Conservation (phyloP, 2,113 vertebrate species). For the Dromiciops gliroides region DNA sequence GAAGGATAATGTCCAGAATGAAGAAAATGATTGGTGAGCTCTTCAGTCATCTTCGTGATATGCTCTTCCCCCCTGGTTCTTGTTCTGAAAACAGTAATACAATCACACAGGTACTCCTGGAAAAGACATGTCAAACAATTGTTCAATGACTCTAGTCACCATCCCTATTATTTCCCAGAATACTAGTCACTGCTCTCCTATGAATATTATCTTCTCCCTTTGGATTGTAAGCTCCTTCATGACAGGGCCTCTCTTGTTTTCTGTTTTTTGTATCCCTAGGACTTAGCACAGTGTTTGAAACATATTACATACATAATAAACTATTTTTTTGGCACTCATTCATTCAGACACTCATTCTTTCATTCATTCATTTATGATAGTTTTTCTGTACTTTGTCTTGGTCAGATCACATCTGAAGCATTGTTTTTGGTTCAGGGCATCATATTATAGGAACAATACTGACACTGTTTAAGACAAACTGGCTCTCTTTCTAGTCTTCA, state of each 20-base stretch:
- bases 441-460: background rate
- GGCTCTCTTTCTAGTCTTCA: background rate
- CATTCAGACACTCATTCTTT: background rate
- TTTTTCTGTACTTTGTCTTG: background rate
- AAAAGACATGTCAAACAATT: too few species aligned
- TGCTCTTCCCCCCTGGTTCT: too few species aligned
- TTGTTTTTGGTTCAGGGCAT: background rate
- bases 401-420: background rate
- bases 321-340: background rate
- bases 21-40: too few species aligned
- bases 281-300: background rate
- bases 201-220: background rate
- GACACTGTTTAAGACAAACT: background rate
- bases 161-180: too few species aligned
- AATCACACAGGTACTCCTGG: too few species aligned
- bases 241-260: background rate
- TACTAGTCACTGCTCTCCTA: too few species aligned
- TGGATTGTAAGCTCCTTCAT: background rate
- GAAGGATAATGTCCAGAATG: too few species aligned
- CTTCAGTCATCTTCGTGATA: too few species aligned
- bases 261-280: background rate
- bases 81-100: too few species aligned
- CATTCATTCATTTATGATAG: background rate
- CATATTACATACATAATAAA: background rate
- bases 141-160: too few species aligned